Evolutionary conservation across 2,113 vertebrate species (phyloP).

Genomic region (Corvus cornix): DNA sequence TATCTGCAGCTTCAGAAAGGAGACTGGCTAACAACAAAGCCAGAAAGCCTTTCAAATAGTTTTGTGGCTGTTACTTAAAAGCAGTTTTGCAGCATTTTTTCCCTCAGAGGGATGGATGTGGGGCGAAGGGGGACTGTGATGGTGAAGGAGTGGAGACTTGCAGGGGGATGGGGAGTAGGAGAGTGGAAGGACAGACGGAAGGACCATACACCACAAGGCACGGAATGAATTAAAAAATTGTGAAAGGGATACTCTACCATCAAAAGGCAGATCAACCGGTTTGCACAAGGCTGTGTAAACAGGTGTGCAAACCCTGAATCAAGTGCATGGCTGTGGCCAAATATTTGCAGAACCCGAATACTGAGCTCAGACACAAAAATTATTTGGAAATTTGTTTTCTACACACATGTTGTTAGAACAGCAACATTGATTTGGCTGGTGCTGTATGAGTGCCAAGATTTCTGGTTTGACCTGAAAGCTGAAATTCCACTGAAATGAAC

Average conservation of each 20-base stretch:
- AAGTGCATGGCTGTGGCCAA: not conserved
- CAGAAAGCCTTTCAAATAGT: not conserved
- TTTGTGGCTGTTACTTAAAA: not conserved
- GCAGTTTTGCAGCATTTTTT: not conserved
- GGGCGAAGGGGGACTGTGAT: rapidly evolving
- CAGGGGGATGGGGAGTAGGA: not conserved
- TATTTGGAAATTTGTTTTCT: not conserved
- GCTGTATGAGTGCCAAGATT: not conserved
- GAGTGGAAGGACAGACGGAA: not conserved
- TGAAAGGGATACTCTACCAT: not conserved
- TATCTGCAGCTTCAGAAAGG: not conserved
- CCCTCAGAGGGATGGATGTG: not conserved
- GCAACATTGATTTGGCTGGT: not conserved
- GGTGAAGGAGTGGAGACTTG: not conserved
- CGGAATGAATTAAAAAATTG: not conserved
- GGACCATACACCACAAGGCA: not conserved
- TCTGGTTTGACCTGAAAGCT: not conserved
- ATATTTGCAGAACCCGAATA: not conserved
- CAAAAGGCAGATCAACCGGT: not conserved
- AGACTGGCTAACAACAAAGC: not conserved
- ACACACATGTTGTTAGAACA: not conserved
- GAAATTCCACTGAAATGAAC: not conserved
- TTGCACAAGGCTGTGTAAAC: not conserved
- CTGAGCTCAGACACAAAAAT: not conserved
- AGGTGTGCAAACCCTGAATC: not conserved